Conservation (phyloP, 1,140 invertebrate species). For the Acromyrmex echinatior region DNA sequence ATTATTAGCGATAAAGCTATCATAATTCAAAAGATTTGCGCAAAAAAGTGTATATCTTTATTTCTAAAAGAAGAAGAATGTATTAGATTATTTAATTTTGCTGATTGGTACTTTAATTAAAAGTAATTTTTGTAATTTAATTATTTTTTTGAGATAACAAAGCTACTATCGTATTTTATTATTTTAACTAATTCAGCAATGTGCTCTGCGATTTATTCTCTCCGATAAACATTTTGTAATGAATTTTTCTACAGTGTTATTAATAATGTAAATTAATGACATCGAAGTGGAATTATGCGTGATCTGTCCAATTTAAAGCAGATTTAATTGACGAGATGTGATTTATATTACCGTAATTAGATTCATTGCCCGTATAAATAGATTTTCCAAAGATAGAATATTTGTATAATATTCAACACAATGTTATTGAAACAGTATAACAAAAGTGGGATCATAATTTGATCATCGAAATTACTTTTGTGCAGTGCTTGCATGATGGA, state of each 20-base stretch:
- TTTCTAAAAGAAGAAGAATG: not conserved
- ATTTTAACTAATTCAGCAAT: not conserved
- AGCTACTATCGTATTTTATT: not conserved
- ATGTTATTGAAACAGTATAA: not conserved
- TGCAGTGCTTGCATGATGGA: not conserved
- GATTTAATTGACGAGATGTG: conserved; percentile 30
- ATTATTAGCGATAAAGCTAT: not conserved
- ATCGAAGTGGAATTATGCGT: not conserved
- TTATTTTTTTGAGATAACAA: not conserved
- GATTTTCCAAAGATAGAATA: conserved; percentile 20
- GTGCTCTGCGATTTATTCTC: not conserved
- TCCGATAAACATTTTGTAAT: not conserved
- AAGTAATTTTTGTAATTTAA: conserved; percentile 18
- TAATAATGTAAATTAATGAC: conserved; percentile 42
- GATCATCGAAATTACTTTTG: conserved; percentile 16
- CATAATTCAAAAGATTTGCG: not conserved
- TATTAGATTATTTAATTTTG: not conserved
- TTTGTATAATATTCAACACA: not conserved
- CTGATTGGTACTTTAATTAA: not conserved
- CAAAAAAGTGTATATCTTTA: not conserved
- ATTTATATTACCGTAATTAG: conserved; percentile 29
- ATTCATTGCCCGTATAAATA: conserved; percentile 27
- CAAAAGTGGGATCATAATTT: not conserved
- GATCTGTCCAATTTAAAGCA: conserved; percentile 23
- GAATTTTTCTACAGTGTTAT: not conserved